Evolutionary conservation across 2,113 vertebrate species (phyloP).

Genomic region (Perca flavescens): DNA sequence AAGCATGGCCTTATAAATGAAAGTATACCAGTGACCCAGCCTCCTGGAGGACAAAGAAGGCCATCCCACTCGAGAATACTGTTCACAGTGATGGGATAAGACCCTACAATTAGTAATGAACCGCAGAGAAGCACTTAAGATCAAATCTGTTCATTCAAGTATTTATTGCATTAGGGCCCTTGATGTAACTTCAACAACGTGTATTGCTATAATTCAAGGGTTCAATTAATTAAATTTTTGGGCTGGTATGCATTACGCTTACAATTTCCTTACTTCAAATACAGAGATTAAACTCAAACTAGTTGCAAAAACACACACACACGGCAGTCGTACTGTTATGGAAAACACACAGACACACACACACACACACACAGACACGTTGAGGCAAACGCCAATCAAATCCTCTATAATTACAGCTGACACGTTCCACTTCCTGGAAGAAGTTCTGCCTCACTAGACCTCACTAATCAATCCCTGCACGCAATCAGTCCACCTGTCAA

Average conservation of each 20-base stretch:
- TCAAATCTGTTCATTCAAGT: not conserved
- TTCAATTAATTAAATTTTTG: not conserved
- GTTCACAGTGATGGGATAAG: too few relatives aligned
- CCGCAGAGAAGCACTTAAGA: too few relatives aligned
- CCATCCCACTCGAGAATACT: too few relatives aligned
- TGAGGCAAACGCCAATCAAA: not conserved
- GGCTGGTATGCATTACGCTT: not conserved
- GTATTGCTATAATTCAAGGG: not conserved
- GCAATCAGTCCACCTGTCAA: slow-evolving; percentile 67
- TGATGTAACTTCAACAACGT: not conserved
- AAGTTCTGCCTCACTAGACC: slow-evolving; percentile 61
- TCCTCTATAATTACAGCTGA: slow-evolving; percentile 29
- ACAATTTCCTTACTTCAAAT: not conserved
- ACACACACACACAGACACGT: not conserved
- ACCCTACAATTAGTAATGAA: too few relatives aligned
- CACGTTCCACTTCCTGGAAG: slow-evolving; percentile 39
- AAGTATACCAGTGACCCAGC: too few relatives aligned
- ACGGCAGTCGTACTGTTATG: not conserved
- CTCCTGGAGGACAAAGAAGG: too few relatives aligned
- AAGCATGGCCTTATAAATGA: too few relatives aligned
- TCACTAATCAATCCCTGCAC: slow-evolving; percentile 61
- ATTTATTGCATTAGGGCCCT: not conserved
- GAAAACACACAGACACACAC: not conserved
- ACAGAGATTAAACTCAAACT: not conserved
- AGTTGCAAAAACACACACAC: not conserved